phyloP scores from a whole-genome alignment of 2,888 invertebrate genomes.

The Noctua pronuba region DNA sequence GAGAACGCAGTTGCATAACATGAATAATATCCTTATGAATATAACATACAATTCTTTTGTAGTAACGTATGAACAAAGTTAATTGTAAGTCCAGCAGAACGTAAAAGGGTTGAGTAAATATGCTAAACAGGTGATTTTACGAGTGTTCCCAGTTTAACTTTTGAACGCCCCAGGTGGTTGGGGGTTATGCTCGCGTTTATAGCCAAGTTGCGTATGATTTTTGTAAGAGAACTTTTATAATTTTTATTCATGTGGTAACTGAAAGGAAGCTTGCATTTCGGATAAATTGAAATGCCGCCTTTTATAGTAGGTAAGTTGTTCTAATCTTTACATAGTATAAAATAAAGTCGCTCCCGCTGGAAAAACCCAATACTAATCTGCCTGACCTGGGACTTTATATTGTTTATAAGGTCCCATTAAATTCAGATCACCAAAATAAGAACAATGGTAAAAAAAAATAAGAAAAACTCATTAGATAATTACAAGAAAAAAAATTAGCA shows the following conservation, averaged over 20 bases:
- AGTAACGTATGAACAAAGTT: conserved; percentile 58
- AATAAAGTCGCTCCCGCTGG: not conserved
- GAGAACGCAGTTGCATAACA: conserved; percentile 69
- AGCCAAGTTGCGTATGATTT: conserved; percentile 33
- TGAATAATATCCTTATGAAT: conserved; percentile 76
- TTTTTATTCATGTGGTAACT: conserved; percentile 32
- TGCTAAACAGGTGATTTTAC: conserved; percentile 73
- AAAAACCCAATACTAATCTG: not conserved
- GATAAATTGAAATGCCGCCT: not conserved
- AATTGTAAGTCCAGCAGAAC: conserved; percentile 62
- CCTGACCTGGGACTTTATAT: not conserved
- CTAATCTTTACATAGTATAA: too few relatives aligned
- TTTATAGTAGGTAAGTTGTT: too few relatives aligned
- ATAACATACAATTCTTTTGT: conserved; percentile 76
- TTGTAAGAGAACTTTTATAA: conserved; percentile 22
- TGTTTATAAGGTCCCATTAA: too few relatives aligned
- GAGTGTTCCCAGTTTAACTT: conserved; percentile 58
- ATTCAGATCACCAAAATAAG: too few relatives aligned
- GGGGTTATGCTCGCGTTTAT: conserved; percentile 37
- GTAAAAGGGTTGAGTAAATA: conserved; percentile 72
- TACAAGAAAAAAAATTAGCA: too few relatives aligned
- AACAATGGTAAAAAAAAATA: too few relatives aligned
- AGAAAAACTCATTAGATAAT: too few relatives aligned
- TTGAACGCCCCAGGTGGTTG: conserved; percentile 45
- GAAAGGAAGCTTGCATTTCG: conserved; percentile 5